Percentiles rank a stretch among this genome's conserved stretches.
phyloP scores from a whole-genome alignment of 2,797 vertebrate species.

The Dromococcyx pavoninus region DNA sequence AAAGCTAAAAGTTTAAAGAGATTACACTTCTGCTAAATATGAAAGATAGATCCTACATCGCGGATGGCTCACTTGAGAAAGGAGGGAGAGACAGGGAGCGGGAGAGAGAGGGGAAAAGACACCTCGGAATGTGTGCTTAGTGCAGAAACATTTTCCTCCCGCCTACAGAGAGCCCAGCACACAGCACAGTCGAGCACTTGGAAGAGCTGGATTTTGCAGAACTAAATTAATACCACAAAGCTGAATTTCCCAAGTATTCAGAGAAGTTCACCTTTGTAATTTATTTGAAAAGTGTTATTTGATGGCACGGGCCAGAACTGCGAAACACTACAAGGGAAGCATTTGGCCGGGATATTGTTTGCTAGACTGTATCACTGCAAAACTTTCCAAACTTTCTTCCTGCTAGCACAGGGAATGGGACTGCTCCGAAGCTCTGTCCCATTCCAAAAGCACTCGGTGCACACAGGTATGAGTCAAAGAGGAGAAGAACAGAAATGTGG shows the following conservation, averaged over 20 bases:
- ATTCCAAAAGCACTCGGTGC: background rate
- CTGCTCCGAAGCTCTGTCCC: background rate
- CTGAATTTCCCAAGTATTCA: background rate
- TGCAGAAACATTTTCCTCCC: slow-evolving; percentile 10
- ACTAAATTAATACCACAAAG: background rate
- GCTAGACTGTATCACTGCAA: background rate
- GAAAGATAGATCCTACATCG: slow-evolving; percentile 26
- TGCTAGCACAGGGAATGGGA: background rate
- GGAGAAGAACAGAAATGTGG: background rate
- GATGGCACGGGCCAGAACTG: background rate
- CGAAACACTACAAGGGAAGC: background rate
- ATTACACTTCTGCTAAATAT: slow-evolving; percentile 60
- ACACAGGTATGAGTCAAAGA: background rate
- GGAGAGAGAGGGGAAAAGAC: background rate
- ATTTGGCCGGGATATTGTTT: background rate
- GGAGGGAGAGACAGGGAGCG: background rate
- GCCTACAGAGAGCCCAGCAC: slow-evolving; percentile 26
- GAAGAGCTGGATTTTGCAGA: slow-evolving; percentile 8
- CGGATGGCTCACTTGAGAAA: slow-evolving; percentile 36
- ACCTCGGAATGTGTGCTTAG: slow-evolving; percentile 25
- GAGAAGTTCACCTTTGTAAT: background rate
- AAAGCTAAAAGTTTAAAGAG: slow-evolving; percentile 51
- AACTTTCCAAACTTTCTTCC: slow-evolving; percentile 67
- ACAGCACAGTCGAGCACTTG: background rate
- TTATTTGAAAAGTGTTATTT: background rate